Evolutionary conservation across 2,113 vertebrate genomes (phyloP).

Genomic region (Dryoscopus gambensis): DNA sequence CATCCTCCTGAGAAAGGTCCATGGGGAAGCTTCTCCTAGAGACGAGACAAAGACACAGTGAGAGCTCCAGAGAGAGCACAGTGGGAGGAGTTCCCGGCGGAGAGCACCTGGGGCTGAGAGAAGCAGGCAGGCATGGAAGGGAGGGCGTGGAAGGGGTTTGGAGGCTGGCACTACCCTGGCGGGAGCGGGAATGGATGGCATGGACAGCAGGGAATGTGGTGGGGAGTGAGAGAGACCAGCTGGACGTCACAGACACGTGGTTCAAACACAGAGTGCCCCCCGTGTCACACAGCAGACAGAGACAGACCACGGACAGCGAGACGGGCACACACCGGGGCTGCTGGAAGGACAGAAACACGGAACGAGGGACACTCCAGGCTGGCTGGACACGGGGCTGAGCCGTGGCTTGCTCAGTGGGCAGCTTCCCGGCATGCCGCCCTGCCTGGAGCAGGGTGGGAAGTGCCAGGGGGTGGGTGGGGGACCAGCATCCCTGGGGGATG

Average conservation of each 20-base stretch:
- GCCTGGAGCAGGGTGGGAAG: not conserved
- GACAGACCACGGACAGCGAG: not conserved
- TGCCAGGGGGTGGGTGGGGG: not conserved
- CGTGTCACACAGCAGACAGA: not conserved
- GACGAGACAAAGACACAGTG: not conserved
- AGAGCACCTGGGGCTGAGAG: conserved; percentile 35
- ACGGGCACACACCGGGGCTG: not conserved
- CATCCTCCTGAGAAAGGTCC: not conserved
- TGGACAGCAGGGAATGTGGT: not conserved
- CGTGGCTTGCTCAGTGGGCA: not conserved
- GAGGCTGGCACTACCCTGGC: conserved; percentile 27
- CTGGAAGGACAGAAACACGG: not conserved
- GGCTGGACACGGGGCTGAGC: not conserved
- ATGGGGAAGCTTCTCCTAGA: not conserved
- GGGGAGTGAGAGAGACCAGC: not conserved
- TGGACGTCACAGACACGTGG: not conserved
- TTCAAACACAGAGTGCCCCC: not conserved
- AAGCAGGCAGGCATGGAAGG: not conserved
- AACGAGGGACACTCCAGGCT: rapidly evolving
- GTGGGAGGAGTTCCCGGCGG: not conserved
- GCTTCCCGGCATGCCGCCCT: not conserved
- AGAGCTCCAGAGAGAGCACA: not conserved
- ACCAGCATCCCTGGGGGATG: not conserved
- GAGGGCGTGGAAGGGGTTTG: not conserved
- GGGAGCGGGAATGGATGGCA: not conserved